Conservation (phyloP, 2,797 vertebrate genomes). For the Aeoliscus strigatus region DNA sequence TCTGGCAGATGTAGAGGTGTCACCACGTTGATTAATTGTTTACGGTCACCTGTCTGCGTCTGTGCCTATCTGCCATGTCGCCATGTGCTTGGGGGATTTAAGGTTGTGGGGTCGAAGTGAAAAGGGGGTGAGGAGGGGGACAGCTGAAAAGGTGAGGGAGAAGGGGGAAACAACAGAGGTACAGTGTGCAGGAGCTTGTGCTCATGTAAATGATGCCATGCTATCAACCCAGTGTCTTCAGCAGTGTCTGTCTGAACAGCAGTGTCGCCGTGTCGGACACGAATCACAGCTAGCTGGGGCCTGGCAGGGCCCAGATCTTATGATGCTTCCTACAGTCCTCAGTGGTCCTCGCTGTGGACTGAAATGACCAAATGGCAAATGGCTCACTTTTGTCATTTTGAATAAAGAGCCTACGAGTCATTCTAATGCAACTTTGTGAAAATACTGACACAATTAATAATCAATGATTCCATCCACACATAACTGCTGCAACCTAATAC, state of each 20-base stretch:
- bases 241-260: constrained; percentile 73
- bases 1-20: constrained; percentile 86
- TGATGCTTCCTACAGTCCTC: constrained; percentile 18
- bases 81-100: constrained; percentile 68
- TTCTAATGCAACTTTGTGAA: no score
- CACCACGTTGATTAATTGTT: constrained; percentile 86
- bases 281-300: constrained; percentile 52
- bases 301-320: constrained; percentile 37
- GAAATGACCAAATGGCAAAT: no score
- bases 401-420: no score
- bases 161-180: constrained; percentile 49
- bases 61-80: constrained; percentile 74
- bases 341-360: constrained; percentile 6
- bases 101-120: constrained; percentile 58
- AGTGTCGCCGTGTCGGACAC: constrained; percentile 71
- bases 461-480: no score
- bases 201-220: constrained; percentile 51
- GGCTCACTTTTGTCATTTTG: no score
- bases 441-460: no score
- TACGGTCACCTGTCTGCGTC: constrained; percentile 81
- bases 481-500: no score
- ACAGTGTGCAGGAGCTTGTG: constrained; percentile 28
- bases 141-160: constrained; percentile 57
- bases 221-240: constrained; percentile 59
- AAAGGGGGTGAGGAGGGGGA: constrained; percentile 35